Evolutionary conservation across 2,888 invertebrate genomes (phyloP).

Genomic region (Rhingia campestris): DNA sequence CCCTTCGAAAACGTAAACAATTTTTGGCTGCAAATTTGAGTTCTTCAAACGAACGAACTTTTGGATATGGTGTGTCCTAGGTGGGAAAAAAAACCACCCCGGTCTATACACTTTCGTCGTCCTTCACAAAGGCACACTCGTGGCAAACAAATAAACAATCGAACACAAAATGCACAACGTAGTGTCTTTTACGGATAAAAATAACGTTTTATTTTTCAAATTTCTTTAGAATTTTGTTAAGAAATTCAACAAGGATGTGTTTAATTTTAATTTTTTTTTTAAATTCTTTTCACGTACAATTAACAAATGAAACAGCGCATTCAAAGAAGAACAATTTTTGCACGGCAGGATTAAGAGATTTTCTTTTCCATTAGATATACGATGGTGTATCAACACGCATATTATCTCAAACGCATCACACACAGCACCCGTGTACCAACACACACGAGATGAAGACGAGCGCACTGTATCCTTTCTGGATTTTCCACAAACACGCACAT

Average conservation of each 20-base stretch:
- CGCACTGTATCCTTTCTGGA: constrained; percentile 66
- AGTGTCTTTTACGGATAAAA: constrained; percentile 10
- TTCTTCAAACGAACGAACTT: constrained; percentile 7
- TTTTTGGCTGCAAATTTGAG: constrained; percentile 20
- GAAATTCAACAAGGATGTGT: background rate
- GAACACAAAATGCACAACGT: constrained; percentile 29
- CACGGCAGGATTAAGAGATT: constrained; percentile 68
- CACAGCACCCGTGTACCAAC: constrained; percentile 23
- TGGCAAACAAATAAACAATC: constrained; percentile 69
- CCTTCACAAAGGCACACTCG: constrained; percentile 73
- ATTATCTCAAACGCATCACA: constrained; percentile 62
- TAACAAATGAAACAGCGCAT: constrained; percentile 45
- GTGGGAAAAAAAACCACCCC: constrained; percentile 21
- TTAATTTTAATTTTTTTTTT: constrained; percentile 9
- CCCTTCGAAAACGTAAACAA: constrained; percentile 41
- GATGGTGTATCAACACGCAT: constrained; percentile 67
- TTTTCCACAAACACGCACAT: constrained; percentile 14
- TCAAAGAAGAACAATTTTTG: constrained; percentile 46
- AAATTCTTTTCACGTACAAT: constrained; percentile 43
- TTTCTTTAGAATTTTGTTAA: background rate
- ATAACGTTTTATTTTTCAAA: background rate
- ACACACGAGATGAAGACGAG: constrained; percentile 15
- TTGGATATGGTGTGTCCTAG: background rate
- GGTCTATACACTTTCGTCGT: constrained; percentile 31
- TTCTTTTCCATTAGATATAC: constrained; percentile 65